Conservation (phyloP, 2,888 invertebrate species). For the Euphydryas editha region DNA sequence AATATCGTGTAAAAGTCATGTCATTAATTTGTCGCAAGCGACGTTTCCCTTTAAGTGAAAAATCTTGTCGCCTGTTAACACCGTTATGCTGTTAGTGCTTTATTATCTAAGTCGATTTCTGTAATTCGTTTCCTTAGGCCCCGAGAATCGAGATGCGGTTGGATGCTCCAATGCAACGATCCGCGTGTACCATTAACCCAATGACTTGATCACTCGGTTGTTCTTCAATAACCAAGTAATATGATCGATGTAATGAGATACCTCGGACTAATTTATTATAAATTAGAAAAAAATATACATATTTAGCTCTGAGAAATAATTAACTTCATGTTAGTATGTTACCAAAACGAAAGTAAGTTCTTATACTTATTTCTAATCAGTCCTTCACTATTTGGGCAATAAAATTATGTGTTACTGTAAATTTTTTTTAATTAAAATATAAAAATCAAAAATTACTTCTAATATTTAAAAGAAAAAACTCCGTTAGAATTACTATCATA, state of each 20-base stretch:
- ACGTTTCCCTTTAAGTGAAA: slow-evolving; percentile 23
- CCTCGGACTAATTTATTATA: slow-evolving; percentile 26
- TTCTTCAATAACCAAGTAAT: slow-evolving; percentile 52
- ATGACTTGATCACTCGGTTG: slow-evolving; percentile 74
- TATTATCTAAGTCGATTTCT: slow-evolving; percentile 46
- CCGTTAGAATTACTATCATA: too few species aligned
- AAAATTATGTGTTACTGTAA: too few species aligned
- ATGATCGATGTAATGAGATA: slow-evolving; percentile 45
- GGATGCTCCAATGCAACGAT: slow-evolving; percentile 58
- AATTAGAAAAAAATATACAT: slow-evolving; percentile 18
- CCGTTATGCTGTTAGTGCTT: slow-evolving; percentile 43
- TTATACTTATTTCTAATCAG: too few species aligned
- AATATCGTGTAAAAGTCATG: neutral
- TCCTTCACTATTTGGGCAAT: too few species aligned
- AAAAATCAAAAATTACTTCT: too few species aligned
- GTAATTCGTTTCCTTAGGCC: slow-evolving; percentile 46
- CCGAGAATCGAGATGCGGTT: slow-evolving; percentile 53
- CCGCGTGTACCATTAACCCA: slow-evolving; percentile 75
- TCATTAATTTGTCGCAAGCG: neutral
- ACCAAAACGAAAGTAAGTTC: slow-evolving; percentile 13
- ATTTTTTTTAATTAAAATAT: too few species aligned
- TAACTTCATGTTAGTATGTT: neutral
- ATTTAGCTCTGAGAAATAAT: slow-evolving; percentile 18
- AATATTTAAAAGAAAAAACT: too few species aligned
- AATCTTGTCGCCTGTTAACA: slow-evolving; percentile 32